Conservation (phyloP, 2,113 vertebrate species). For the Tachycineta bicolor region DNA sequence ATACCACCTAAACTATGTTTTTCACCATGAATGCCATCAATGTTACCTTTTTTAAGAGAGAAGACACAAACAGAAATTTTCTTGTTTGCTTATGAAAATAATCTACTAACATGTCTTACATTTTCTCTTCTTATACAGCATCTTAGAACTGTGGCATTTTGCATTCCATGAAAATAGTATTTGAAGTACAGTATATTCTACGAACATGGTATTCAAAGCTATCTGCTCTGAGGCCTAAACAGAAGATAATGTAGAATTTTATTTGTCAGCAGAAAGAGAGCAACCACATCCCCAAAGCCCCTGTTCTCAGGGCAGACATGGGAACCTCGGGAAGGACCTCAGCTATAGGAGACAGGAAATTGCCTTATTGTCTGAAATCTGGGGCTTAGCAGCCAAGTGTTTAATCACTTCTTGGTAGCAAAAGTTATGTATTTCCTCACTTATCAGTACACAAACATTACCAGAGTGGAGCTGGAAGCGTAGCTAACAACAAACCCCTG, state of each 20-base stretch:
- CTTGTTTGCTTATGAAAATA: not conserved
- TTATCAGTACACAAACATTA: slow-evolving; percentile 57
- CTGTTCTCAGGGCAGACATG: slow-evolving; percentile 14
- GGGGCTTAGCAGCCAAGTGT: slow-evolving; percentile 38
- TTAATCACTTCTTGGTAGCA: slow-evolving; percentile 44
- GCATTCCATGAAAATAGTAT: not conserved
- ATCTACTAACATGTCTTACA: not conserved
- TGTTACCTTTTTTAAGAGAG: not conserved
- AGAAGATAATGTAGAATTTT: not conserved
- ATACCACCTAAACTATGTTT: not conserved
- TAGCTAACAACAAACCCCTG: not conserved
- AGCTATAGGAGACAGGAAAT: slow-evolving; percentile 52
- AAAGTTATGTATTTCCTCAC: slow-evolving; percentile 44
- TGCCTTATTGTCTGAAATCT: slow-evolving; percentile 54
- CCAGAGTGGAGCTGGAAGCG: not conserved
- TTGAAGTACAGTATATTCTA: too few relatives aligned
- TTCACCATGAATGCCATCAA: not conserved
- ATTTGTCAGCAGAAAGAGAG: not conserved
- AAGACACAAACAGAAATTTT: not conserved
- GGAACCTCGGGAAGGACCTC: slow-evolving; percentile 11
- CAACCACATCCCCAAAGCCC: not conserved
- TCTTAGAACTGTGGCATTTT: not conserved
- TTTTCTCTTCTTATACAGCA: not conserved
- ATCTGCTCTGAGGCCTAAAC: not conserved
- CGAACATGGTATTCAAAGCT: not conserved